phyloP scores from a whole-genome alignment of 1,140 invertebrate species.

The Heliconius nattereri region DNA sequence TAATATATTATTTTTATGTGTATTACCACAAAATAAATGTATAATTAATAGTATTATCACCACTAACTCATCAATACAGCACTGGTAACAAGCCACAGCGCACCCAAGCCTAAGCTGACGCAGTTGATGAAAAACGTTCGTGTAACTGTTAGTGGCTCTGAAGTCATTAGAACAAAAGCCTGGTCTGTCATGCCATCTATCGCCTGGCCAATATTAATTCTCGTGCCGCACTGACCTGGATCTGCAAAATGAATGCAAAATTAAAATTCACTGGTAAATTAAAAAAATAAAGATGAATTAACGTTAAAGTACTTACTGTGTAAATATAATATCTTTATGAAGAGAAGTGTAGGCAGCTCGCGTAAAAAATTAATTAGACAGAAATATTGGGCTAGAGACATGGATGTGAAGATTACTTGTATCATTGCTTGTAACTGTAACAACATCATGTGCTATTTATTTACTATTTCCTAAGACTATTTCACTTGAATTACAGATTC shows the following conservation, averaged over 20 bases:
- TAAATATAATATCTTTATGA: slow-evolving; percentile 61
- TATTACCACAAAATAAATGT: background rate
- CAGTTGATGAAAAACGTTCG: slow-evolving; percentile 57
- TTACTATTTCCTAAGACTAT: background rate
- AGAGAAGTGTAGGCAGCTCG: slow-evolving; percentile 50
- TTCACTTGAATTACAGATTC: no score
- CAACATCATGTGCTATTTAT: background rate
- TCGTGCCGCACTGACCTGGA: slow-evolving; percentile 48
- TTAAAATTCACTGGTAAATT: background rate
- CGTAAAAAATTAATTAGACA: slow-evolving; percentile 61
- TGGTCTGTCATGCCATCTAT: slow-evolving; percentile 53
- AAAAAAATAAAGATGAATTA: no score
- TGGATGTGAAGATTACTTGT: slow-evolving; percentile 43
- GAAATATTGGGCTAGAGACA: slow-evolving; percentile 57
- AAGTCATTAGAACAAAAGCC: slow-evolving; percentile 54
- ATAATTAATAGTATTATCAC: background rate
- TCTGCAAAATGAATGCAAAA: slow-evolving; percentile 41
- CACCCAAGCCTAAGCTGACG: slow-evolving; percentile 43
- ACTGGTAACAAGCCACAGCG: slow-evolving; percentile 53
- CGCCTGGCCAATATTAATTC: slow-evolving; percentile 58
- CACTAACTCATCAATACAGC: slow-evolving; percentile 57
- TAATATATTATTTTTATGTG: background rate
- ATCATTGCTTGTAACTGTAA: slow-evolving; percentile 58
- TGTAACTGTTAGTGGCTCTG: slow-evolving; percentile 48
- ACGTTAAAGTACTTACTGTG: slow-evolving; percentile 68